Evolutionary conservation across 2,888 invertebrate species (phyloP), one percentile per base, ranked within the genome.

Genomic region (Caprella mutica): DNA sequence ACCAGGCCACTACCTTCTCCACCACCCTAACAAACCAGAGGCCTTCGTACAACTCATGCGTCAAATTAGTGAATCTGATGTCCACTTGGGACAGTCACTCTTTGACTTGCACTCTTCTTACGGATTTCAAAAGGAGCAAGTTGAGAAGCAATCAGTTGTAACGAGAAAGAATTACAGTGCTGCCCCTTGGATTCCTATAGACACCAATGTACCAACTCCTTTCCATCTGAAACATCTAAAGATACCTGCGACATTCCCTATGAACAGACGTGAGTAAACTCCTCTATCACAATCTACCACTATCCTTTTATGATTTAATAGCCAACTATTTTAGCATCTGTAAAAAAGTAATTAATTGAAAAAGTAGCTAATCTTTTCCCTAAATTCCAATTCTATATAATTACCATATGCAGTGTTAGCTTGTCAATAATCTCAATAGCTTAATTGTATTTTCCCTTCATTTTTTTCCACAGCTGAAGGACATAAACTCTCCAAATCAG

Each of bases 231-330:
- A 48, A 42, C 63, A 64, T 33, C 5, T 30, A 21, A 64, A 64
- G 30, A 60, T 64, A 21, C 63, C 63, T 17, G 59, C 38, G 17
- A 64, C 63, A 8, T 64, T 64, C 38, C 63, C 63, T 5, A 64
- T 64, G 63, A 21, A 46, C 3, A 60, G 60, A 30, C 42, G 63
- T 64, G 53, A 59, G 63, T 55, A 8, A n/a, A n/a, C n/a, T n/a
- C n/a, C n/a, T n/a, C n/a, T n/a, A n/a, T n/a, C n/a, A n/a, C n/a
- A n/a, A n/a, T n/a, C n/a, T n/a, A n/a, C n/a, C n/a, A n/a, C n/a
- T n/a, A n/a, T n/a, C n/a, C n/a, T n/a, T n/a, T n/a, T n/a, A n/a
- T n/a, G n/a, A n/a, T n/a, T n/a, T n/a, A n/a, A n/a, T n/a, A n/a
- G n/a, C n/a, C n/a, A n/a, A n/a, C n/a, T n/a, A n/a, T n/a, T n/a